Conservation (phyloP, 2,888 invertebrate genomes). For the Iphiclides podalirius region DNA sequence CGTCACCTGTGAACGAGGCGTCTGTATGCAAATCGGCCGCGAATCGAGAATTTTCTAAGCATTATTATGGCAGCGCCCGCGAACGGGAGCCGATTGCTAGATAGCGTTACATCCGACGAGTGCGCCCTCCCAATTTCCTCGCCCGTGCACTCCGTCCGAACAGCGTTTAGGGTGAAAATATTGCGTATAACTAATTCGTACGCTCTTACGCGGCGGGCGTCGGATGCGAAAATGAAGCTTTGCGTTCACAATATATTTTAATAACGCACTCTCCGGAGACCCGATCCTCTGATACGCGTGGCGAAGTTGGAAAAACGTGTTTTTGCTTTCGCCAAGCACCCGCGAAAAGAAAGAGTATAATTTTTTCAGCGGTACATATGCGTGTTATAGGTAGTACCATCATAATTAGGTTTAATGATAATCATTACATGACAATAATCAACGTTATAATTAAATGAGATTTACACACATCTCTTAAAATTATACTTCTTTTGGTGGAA, state of each 20-base stretch:
- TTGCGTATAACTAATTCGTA: slow-evolving; percentile 74
- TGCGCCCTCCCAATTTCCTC: slow-evolving; percentile 72
- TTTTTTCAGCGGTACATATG: slow-evolving; percentile 39
- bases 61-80: slow-evolving; percentile 62
- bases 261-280: slow-evolving; percentile 70
- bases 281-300: slow-evolving; percentile 59
- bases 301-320: slow-evolving; percentile 66
- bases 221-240: slow-evolving; percentile 55
- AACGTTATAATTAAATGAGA: too few species aligned
- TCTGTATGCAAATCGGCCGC: slow-evolving; percentile 66
- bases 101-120: slow-evolving; percentile 70
- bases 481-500: too few species aligned
- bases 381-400: slow-evolving; percentile 34
- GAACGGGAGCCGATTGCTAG: slow-evolving; percentile 49
- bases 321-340: slow-evolving; percentile 63
- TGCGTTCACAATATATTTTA: slow-evolving; percentile 74
- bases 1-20: slow-evolving; percentile 69
- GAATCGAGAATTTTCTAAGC: slow-evolving; percentile 66
- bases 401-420: not conserved
- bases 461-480: too few species aligned
- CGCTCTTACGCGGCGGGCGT: slow-evolving; percentile 51
- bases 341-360: slow-evolving; percentile 49
- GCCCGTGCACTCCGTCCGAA: too few species aligned
- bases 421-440: too few species aligned
- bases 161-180: slow-evolving; percentile 74